Conservation (phyloP, 2,113 vertebrate genomes). For the cat (Felis catus) region DNA sequence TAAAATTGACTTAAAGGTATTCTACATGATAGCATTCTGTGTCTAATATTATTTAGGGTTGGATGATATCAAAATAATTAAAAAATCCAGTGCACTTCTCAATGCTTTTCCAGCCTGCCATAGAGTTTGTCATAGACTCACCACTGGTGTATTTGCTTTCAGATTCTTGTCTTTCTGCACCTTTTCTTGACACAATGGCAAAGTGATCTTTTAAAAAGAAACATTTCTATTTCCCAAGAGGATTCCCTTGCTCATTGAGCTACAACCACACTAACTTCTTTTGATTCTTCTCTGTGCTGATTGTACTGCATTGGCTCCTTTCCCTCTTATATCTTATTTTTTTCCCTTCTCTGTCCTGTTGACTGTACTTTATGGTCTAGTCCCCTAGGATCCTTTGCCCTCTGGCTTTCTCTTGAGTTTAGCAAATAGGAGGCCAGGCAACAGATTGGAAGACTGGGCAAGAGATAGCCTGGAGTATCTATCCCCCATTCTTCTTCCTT, state of each 20-base stretch:
- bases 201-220: neutral
- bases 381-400: neutral
- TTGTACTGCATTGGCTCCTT: fast-evolving
- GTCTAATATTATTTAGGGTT: neutral
- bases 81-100: neutral
- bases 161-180: neutral
- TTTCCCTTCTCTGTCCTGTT: neutral
- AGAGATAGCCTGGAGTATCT: neutral
- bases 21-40: neutral
- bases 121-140: neutral
- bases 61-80: neutral
- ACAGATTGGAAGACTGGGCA: neutral
- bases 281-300: neutral
- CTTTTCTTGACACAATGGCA: neutral
- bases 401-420: neutral
- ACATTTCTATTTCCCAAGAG: neutral
- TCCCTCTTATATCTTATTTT: fast-evolving
- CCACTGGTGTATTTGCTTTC: neutral
- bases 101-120: neutral
- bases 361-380: neutral
- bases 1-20: neutral
- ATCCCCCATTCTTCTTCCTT: neutral
- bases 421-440: neutral
- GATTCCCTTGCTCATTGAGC: neutral
- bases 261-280: neutral